Conservation (phyloP, 2,797 vertebrate genomes). For the Galago senegalensis region DNA sequence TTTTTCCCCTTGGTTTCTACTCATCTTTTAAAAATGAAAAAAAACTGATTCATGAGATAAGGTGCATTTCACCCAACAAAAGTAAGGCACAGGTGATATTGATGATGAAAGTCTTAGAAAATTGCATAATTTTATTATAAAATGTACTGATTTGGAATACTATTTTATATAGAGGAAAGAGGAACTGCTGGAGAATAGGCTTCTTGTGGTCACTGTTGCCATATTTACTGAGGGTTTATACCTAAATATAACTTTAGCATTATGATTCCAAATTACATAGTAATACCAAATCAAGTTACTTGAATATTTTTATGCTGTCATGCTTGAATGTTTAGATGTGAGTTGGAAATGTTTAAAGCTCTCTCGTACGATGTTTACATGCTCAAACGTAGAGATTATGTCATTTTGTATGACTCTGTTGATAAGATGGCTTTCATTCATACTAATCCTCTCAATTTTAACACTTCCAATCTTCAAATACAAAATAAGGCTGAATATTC, state of each 20-base stretch:
- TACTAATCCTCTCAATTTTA: conserved; percentile 62
- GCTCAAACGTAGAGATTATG: conserved; percentile 77
- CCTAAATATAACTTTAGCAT: conserved; percentile 80
- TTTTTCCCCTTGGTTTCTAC: conserved; percentile 86
- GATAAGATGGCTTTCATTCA: conserved; percentile 83
- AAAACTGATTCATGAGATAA: background rate
- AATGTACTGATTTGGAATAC: conserved; percentile 62
- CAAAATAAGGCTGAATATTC: conserved; percentile 15
- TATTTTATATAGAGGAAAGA: conserved; percentile 67
- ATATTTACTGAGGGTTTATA: conserved; percentile 81
- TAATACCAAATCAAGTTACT: conserved; percentile 77
- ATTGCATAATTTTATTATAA: conserved; percentile 62
- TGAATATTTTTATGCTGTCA: conserved; percentile 81
- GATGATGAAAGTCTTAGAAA: conserved; percentile 72
- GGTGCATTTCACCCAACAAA: conserved; percentile 79
- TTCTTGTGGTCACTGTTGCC: conserved; percentile 57
- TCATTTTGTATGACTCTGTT: conserved; percentile 84
- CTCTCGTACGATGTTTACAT: conserved; percentile 76
- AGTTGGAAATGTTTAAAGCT: conserved; percentile 84
- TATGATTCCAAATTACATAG: conserved; percentile 65
- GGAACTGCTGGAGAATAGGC: conserved; percentile 18
- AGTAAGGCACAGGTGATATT: conserved; percentile 65
- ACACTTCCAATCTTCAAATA: background rate
- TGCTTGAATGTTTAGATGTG: conserved; percentile 83
- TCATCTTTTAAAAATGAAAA: conserved; percentile 83